Conservation (phyloP, 2,113 vertebrate species). For the Tachysurus vachellii region DNA sequence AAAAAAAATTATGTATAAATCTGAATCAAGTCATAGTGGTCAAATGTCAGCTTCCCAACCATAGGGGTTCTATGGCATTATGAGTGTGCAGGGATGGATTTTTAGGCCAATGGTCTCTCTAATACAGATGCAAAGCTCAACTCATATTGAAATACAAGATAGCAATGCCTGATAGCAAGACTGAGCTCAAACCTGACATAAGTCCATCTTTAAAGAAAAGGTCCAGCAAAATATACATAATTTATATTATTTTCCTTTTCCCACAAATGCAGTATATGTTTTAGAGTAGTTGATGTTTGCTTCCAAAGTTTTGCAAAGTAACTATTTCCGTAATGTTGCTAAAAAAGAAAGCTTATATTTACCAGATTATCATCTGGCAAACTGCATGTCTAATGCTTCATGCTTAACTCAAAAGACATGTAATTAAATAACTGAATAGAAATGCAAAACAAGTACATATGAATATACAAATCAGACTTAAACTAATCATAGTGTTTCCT, state of each 20-base stretch:
- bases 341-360: neutral
- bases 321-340: neutral
- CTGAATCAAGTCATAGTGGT: neutral
- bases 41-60: neutral
- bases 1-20: neutral
- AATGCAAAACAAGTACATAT: no score
- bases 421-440: no score
- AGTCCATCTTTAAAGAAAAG: neutral
- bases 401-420: no score
- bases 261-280: neutral
- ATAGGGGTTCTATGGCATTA: neutral
- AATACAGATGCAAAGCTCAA: neutral
- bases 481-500: no score
- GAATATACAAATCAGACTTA: no score
- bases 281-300: neutral
- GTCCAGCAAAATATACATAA: neutral
- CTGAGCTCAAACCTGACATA: neutral
- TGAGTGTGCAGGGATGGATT: neutral
- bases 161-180: neutral
- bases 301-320: neutral
- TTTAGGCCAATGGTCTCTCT: neutral
- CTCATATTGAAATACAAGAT: neutral
- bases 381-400: neutral
- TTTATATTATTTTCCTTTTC: neutral
- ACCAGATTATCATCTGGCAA: neutral